Base-by-base conservation (phyloP, 2,797 vertebrate genomes). In the Erethizon dorsatum region DNA sequence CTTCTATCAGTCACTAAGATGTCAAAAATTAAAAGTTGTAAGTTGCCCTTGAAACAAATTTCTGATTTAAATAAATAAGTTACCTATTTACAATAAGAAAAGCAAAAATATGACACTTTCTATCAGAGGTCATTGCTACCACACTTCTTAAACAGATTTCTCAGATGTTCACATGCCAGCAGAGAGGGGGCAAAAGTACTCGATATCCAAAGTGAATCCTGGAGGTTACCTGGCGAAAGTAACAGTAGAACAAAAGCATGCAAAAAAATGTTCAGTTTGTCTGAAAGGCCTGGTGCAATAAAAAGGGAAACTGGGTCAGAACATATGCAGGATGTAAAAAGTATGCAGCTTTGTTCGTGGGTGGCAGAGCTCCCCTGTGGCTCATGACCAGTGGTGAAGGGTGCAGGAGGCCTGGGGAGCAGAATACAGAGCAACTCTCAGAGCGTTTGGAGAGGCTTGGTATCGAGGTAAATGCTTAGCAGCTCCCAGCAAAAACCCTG, bases 31-130 rank as follows among this genome's bases (percentile, higher is more conserved):
- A 73, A 83, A 67, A 71, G 1, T 91, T 79, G 2, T 47, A 50
- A 78, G 11, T 59, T 96, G 5, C 18, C 45, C 61, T 61, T 54
- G 61, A 54, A 91, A 87, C 9, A 80, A 87, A 73, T 61, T 67
- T 45, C 45, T 75, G 22, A 24, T 69, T 94, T 92, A 87, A 87
- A 90, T 50, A 87, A 89, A 52, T 61, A 87, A 85, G 26, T 18
- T 65, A 28, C 45, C 11, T 84, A n/a, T 75, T 87, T 92, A 83
- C 2, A 92, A 6, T n/a, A 75, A 61, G 11, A 33, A 82, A 80
- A 87, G 14, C 54, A 92, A 78, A 83, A 61, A 73, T 41, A 26
- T 47, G 45, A 24, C 41, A 15, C 20, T 83, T 87, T 37, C n/a
- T 61, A 6, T 47, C 56, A 26, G n/a, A 2, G 61, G 15, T 79